These are phyloP conservation scores for Passerina amoena DNA, from an alignment of 2,113 vertebrate species.

Conservation along the genomic window DNA sequence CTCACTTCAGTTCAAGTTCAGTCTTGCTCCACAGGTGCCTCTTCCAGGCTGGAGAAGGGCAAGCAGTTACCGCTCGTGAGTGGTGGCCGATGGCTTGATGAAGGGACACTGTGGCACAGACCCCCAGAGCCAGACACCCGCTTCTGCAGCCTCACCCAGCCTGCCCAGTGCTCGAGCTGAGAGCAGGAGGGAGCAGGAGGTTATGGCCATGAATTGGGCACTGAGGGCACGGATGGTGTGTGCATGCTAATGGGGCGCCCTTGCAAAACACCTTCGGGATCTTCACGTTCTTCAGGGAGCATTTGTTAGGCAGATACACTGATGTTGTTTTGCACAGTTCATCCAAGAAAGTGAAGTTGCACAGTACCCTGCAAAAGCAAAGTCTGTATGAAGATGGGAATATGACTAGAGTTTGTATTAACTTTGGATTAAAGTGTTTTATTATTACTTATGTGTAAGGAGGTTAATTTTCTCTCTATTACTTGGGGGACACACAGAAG, in stretches of 20 bases:
- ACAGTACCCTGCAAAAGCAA: not conserved
- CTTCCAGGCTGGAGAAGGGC: not conserved
- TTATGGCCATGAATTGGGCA: accelerated
- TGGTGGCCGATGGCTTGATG: not conserved
- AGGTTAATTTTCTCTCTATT: not conserved
- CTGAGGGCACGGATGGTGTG: not conserved
- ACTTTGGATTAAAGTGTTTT: not conserved
- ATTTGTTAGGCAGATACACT: not conserved
- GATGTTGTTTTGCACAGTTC: not conserved
- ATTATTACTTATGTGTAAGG: not conserved
- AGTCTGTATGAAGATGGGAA: not conserved
- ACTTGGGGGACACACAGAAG: not conserved
- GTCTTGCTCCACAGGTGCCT: not conserved
- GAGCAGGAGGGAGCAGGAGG: not conserved
- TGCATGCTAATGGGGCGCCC: accelerated
- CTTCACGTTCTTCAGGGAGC: not conserved
- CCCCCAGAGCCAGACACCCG: accelerated
- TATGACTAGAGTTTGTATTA: not conserved
- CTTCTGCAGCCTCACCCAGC: not conserved
- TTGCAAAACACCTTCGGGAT: not conserved
- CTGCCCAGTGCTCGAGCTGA: accelerated
- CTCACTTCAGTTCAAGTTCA: not conserved
- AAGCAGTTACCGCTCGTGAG: accelerated
- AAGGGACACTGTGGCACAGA: not conserved
- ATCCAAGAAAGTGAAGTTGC: not conserved